A percentile compares a stretch with the other conserved stretches of the same genome.
These are phyloP conservation scores for Schizopygopsis pylzovi DNA, from an alignment of 2,797 vertebrate species.

Conservation along the genomic window DNA sequence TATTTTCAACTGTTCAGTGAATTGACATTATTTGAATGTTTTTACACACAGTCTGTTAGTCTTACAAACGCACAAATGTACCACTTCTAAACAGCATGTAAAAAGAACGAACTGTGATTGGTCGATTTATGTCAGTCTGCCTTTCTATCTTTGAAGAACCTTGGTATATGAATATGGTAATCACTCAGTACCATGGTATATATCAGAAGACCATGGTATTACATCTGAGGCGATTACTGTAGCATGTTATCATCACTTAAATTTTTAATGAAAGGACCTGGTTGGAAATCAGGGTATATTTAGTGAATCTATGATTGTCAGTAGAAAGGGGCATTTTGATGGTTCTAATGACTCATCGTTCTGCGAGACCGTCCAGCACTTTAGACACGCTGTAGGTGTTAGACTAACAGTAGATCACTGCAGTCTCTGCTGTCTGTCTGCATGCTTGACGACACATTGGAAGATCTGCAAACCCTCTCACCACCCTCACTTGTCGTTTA, in stretches of 20 bases:
- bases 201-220: background rate
- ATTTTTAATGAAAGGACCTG: background rate
- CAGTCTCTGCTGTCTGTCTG: constrained; percentile 35
- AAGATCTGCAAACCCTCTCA: constrained; percentile 22
- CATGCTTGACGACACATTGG: constrained; percentile 28
- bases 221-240: background rate
- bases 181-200: background rate
- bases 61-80: background rate
- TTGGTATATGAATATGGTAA: background rate
- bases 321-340: constrained; percentile 64
- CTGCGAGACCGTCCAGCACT: constrained; percentile 57
- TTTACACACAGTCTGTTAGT: background rate
- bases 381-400: constrained; percentile 59
- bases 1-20: background rate
- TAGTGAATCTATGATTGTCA: constrained; percentile 60
- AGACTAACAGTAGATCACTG: constrained; percentile 21
- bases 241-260: background rate
- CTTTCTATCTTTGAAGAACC: background rate
- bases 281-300: constrained; percentile 48
- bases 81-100: background rate
- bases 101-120: background rate
- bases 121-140: background rate
- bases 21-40: background rate
- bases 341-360: constrained; percentile 68
- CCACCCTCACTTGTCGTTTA: background rate